Percentiles rank a stretch among this genome's conserved stretches.
Conservation (phyloP, 2,797 vertebrate genomes). For the Helostoma temminkii region DNA sequence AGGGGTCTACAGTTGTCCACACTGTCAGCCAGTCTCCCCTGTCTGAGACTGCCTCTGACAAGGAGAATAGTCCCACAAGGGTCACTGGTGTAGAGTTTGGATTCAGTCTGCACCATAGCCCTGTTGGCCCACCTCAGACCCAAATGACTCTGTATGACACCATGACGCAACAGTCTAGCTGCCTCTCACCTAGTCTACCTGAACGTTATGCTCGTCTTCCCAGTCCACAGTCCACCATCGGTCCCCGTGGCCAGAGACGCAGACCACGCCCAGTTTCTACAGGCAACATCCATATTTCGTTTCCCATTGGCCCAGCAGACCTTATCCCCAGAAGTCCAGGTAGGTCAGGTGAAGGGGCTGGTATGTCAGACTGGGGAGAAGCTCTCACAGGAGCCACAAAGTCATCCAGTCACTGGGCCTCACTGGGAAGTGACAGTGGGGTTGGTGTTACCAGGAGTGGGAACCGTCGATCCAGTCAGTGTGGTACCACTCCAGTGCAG, state of each 20-base stretch:
- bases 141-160: slow-evolving; percentile 35
- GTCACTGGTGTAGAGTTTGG: slow-evolving; percentile 59
- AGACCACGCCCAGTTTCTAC: slow-evolving; percentile 89
- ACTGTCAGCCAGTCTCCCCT: slow-evolving; percentile 38
- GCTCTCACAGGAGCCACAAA: slow-evolving; percentile 18
- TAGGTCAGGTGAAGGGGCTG: slow-evolving; percentile 55
- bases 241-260: slow-evolving; percentile 86
- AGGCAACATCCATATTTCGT: slow-evolving; percentile 91
- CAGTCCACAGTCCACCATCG: slow-evolving; percentile 86
- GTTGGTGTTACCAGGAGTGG: not conserved
- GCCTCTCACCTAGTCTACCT: slow-evolving; percentile 55
- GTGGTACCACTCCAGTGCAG: slow-evolving; percentile 52
- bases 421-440: slow-evolving; percentile 13
- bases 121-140: slow-evolving; percentile 54
- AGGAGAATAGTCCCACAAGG: slow-evolving; percentile 80
- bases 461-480: slow-evolving; percentile 57
- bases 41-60: slow-evolving; percentile 82
- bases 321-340: slow-evolving; percentile 80
- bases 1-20: slow-evolving; percentile 70
- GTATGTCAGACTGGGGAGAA: slow-evolving; percentile 46
- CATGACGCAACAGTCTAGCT: slow-evolving; percentile 30
- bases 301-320: slow-evolving; percentile 87
- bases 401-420: slow-evolving; percentile 38
- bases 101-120: slow-evolving; percentile 74
- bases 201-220: slow-evolving; percentile 82